Evolutionary conservation across 2,113 vertebrate species (phyloP).

Genomic region (Mormyrus lacerda): DNA sequence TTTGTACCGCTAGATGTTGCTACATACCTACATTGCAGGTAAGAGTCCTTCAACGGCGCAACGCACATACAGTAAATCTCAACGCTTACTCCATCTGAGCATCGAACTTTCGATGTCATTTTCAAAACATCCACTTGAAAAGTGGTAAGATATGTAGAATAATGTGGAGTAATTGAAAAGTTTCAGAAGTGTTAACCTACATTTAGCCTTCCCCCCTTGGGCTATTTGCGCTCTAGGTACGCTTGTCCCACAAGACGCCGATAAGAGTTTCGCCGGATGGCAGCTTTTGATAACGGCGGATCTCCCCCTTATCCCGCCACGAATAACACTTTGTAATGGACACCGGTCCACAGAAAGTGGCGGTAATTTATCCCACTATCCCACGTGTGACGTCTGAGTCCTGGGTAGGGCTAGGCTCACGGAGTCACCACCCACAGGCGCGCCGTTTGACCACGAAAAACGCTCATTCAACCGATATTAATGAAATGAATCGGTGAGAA

Average conservation of each 20-base stretch:
- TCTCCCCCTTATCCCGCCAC: neutral
- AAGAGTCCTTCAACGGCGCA: neutral
- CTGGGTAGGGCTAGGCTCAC: neutral
- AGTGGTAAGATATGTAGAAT: neutral
- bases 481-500: neutral
- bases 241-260: neutral
- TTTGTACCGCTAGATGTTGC: neutral
- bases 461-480: neutral
- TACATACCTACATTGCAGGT: neutral
- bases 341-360: neutral
- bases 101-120: neutral
- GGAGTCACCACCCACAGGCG: neutral
- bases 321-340: neutral
- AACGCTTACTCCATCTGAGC: neutral
- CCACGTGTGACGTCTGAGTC: neutral
- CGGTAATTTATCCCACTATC: neutral
- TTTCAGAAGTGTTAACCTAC: neutral
- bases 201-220: neutral
- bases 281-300: slow-evolving; percentile 2
- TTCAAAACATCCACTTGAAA: neutral
- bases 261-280: slow-evolving; percentile 1
- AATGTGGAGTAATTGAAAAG: neutral
- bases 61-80: neutral
- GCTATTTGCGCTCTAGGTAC: neutral
- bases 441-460: neutral